These are phyloP conservation scores for Drosophila eohydei DNA, from an alignment of 2,888 invertebrate genomes.

Conservation along the genomic window DNA sequence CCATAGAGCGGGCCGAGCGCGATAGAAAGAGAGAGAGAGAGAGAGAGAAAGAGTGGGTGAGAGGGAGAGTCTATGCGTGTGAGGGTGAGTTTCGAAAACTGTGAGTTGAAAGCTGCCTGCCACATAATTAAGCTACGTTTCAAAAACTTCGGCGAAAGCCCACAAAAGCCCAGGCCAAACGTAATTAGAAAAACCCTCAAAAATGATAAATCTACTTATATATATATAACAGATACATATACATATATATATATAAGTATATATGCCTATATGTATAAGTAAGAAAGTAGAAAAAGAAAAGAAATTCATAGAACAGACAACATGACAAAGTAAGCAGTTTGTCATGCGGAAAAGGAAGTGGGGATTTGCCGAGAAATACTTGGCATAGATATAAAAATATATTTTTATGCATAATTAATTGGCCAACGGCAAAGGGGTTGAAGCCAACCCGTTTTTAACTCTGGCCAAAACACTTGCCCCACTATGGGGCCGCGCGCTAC, in stretches of 20 bases:
- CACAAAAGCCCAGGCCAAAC: slow-evolving; percentile 60
- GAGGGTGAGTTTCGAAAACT: slow-evolving; percentile 21
- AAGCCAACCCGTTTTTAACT: slow-evolving; percentile 23
- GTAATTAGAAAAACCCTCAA: slow-evolving; percentile 69
- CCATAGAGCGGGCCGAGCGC: background rate
- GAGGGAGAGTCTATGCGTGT: background rate
- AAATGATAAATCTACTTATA: slow-evolving; percentile 12
- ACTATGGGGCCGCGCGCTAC: slow-evolving; percentile 29
- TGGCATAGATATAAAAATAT: slow-evolving; percentile 9
- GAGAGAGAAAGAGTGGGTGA: too few species aligned
- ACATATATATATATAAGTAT: background rate
- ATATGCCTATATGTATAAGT: background rate
- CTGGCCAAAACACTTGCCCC: slow-evolving; percentile 11
- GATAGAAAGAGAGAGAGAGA: background rate
- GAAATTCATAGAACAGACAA: background rate
- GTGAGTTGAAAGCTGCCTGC: slow-evolving; percentile 38
- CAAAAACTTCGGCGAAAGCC: slow-evolving; percentile 66
- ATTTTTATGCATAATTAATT: slow-evolving; percentile 74
- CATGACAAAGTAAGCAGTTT: background rate
- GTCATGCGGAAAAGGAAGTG: background rate
- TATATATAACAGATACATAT: background rate
- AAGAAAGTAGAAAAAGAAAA: background rate
- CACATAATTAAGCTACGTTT: slow-evolving; percentile 74
- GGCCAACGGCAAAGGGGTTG: slow-evolving; percentile 16
- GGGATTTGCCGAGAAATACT: slow-evolving; percentile 12